Conservation (phyloP, 2,888 invertebrate genomes). For the Embidobia sp. region DNA sequence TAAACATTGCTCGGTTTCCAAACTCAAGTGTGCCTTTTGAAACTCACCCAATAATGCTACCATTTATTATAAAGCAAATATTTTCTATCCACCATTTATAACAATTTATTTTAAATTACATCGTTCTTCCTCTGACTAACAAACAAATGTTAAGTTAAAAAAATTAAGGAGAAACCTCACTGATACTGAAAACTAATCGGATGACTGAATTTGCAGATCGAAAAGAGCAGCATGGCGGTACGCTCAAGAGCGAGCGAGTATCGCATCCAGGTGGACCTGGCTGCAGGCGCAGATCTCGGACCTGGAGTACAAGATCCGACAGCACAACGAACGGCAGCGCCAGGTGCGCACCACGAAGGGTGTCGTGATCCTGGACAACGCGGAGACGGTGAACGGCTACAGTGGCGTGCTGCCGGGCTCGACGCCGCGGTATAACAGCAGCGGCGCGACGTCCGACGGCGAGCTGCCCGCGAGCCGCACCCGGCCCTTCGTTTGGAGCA, state of each 20-base stretch:
- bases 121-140: no score
- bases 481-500: constrained; percentile 85
- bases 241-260: constrained; percentile 89
- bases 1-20: no score
- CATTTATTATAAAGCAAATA: no score
- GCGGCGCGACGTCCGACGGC: constrained; percentile 59
- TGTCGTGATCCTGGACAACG: constrained; percentile 82
- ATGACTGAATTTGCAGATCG: constrained; percentile 85
- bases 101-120: no score
- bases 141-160: no score
- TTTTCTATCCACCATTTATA: no score
- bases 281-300: constrained; percentile 95
- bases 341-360: constrained; percentile 86
- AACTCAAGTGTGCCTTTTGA: no score
- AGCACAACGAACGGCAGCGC: constrained; percentile 90
- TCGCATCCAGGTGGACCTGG: constrained; percentile 95
- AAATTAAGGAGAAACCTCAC: no score
- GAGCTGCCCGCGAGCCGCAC: constrained; percentile 82
- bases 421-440: constrained; percentile 69
- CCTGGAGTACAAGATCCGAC: constrained; percentile 94
- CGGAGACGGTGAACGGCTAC: constrained; percentile 84
- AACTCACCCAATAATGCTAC: no score
- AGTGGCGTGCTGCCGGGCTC: constrained; percentile 86
- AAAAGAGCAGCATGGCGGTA: constrained; percentile 93
- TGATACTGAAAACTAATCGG: no score